phyloP scores from a whole-genome alignment of 1,140 invertebrate species.

The Tetramorium parvispinum region DNA sequence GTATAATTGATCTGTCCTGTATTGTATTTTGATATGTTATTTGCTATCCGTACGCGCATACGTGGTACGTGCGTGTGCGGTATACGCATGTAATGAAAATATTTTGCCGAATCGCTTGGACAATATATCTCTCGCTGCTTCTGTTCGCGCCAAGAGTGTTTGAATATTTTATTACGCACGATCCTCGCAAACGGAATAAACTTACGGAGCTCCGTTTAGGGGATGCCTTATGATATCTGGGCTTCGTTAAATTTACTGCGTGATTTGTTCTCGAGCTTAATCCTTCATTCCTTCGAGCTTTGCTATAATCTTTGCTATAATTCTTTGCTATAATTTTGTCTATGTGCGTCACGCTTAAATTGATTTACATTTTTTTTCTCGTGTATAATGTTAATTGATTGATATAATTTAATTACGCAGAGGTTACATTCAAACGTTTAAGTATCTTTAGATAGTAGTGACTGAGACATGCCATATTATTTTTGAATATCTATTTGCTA shows the following conservation, averaged over 20 bases:
- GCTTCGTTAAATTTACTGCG: conserved; percentile 7
- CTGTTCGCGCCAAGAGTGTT: not conserved
- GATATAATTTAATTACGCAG: not conserved
- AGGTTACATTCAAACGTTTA: not conserved
- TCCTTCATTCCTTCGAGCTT: not conserved
- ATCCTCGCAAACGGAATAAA: conserved; percentile 68
- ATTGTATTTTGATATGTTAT: not conserved
- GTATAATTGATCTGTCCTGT: not conserved
- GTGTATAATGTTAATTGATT: not conserved
- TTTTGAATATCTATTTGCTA: not conserved
- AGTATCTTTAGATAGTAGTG: not conserved
- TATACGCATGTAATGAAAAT: conserved; percentile 14
- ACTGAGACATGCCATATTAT: not conserved
- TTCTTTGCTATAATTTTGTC: not conserved
- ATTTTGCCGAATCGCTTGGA: conserved; percentile 1
- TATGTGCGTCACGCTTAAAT: not conserved
- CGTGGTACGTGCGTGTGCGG: not conserved
- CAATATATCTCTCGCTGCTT: not conserved
- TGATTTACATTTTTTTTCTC: not conserved
- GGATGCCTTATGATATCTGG: conserved; percentile 1
- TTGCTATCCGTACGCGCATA: not conserved
- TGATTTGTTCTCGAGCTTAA: not conserved
- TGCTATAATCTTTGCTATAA: not conserved
- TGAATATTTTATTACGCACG: conserved; percentile 35
- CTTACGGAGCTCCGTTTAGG: conserved; percentile 64